These are phyloP conservation scores for Meloidogyne floridensis DNA, from an alignment of 1,140 invertebrate genomes.

Conservation along the genomic window DNA sequence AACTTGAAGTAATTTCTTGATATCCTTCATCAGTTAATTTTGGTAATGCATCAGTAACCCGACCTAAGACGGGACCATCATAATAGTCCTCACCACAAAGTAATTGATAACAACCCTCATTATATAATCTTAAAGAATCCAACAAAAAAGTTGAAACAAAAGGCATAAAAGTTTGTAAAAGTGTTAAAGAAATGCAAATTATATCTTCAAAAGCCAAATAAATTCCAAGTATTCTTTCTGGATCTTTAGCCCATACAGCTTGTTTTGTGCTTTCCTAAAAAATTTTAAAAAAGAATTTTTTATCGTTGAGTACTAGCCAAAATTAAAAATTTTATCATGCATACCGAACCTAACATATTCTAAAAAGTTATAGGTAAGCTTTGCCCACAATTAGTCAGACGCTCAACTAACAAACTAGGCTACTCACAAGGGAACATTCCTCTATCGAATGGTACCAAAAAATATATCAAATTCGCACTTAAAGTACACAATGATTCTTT, in stretches of 20 bases:
- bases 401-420: too few relatives aligned
- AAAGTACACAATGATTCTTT: too few relatives aligned
- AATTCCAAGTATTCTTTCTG: not conserved
- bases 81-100: too few relatives aligned
- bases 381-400: too few relatives aligned
- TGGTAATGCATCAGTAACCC: not conserved
- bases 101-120: not conserved
- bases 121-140: slow-evolving; percentile 12
- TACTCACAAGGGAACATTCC: too few relatives aligned
- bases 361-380: too few relatives aligned
- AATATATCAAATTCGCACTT: too few relatives aligned
- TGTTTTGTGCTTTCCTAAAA: slow-evolving; percentile 1
- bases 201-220: not conserved
- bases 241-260: slow-evolving; percentile 6
- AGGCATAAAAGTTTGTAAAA: slow-evolving; percentile 31
- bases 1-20: not conserved
- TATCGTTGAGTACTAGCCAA: too few relatives aligned
- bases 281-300: not conserved
- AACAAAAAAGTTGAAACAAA: slow-evolving; percentile 34
- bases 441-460: too few relatives aligned
- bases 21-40: slow-evolving; percentile 2
- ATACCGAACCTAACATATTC: too few relatives aligned
- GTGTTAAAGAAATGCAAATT: slow-evolving; percentile 12
- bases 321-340: too few relatives aligned
- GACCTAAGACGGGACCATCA: too few relatives aligned